phyloP scores from a whole-genome alignment of 35 echinoderm and acorn worm genomes.

The Apostichopus japonicus region DNA sequence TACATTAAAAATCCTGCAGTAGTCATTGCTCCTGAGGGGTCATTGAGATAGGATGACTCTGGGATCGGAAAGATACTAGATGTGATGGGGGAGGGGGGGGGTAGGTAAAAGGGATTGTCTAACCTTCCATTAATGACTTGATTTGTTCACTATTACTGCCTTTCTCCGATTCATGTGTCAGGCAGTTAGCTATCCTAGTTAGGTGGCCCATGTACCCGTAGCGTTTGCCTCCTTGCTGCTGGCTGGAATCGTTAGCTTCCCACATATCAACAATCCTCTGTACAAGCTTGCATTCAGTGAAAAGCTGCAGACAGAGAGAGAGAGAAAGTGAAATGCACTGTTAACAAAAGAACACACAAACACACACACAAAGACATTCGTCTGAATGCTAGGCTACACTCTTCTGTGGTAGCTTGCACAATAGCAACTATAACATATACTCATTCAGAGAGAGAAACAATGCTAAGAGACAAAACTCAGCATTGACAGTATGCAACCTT shows the following conservation, averaged over 20 bases:
- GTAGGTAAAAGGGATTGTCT: neutral
- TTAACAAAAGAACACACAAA: no score
- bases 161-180: slow-evolving; percentile 83
- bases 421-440: no score
- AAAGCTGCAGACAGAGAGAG: slow-evolving; percentile 66
- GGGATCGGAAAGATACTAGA: no score
- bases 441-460: no score
- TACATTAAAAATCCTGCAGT: no score
- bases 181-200: slow-evolving; percentile 81
- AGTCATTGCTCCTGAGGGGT: no score
- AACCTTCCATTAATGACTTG: slow-evolving; percentile 93
- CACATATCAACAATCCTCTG: slow-evolving; percentile 91
- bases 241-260: slow-evolving; percentile 80
- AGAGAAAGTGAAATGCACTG: neutral
- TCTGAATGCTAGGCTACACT: no score
- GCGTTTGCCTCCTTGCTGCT: slow-evolving; percentile 73
- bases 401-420: no score
- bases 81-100: neutral
- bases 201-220: slow-evolving; percentile 96
- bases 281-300: slow-evolving; percentile 92
- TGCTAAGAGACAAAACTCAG: no score
- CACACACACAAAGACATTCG: no score
- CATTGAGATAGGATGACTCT: no score
- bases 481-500: no score
- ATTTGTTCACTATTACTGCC: slow-evolving; percentile 97